Conservation (phyloP, 2,888 invertebrate genomes). For the Leptura quadrifasciata region DNA sequence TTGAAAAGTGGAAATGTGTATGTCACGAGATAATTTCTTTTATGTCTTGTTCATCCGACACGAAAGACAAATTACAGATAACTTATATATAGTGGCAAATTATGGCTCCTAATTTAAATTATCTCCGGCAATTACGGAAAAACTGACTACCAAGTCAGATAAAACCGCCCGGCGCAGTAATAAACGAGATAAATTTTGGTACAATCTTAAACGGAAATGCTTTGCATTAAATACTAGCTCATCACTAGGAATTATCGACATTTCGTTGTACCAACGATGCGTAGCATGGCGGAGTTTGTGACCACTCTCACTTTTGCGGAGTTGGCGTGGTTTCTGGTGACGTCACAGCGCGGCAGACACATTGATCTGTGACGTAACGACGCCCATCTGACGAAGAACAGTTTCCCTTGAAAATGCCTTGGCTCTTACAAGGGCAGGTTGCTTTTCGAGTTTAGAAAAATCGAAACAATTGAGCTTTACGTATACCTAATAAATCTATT, state of each 20-base stretch:
- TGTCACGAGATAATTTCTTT: not conserved
- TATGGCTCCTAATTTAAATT: not conserved
- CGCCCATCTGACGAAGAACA: constrained; percentile 30
- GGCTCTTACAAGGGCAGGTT: not conserved
- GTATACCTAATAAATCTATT: not conserved
- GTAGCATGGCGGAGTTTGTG: constrained; percentile 44
- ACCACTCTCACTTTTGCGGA: constrained; percentile 66
- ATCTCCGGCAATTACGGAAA: not conserved
- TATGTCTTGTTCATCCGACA: not conserved
- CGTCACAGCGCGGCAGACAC: constrained; percentile 61
- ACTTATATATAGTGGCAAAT: not conserved
- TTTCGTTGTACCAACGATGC: constrained; percentile 1
- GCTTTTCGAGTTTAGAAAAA: not conserved
- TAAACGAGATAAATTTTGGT: not conserved
- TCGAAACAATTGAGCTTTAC: not conserved
- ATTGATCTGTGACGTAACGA: constrained; percentile 52
- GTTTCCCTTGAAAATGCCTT: not conserved
- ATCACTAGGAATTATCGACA: not conserved
- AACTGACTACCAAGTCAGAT: not conserved
- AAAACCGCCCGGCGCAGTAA: not conserved
- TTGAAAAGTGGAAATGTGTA: not conserved
- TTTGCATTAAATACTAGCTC: not conserved
- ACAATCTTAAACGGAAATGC: constrained; percentile 35
- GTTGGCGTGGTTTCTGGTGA: constrained; percentile 60
- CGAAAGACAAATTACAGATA: not conserved